A percentile compares a stretch with the other conserved stretches of the same genome.
Evolutionary conservation across 2,113 vertebrate species (phyloP).

Genomic region (Ciconia stormi): DNA sequence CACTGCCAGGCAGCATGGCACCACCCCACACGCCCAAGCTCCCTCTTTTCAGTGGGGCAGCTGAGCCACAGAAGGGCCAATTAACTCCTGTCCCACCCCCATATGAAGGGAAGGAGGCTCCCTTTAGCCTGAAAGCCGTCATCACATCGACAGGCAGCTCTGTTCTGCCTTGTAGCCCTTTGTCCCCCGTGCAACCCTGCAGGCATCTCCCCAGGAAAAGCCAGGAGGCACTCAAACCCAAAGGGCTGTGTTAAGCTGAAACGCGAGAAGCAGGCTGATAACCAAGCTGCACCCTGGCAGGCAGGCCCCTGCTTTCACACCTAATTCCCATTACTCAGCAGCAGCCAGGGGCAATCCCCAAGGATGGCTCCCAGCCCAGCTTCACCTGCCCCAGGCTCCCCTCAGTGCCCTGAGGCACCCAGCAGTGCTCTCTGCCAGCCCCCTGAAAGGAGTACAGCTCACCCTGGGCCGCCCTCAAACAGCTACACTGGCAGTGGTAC

Average conservation of each 20-base stretch:
- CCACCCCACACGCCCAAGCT: rapidly evolving
- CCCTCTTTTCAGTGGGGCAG: rapidly evolving
- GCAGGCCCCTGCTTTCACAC: background rate
- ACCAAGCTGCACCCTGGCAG: background rate
- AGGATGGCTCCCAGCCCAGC: background rate
- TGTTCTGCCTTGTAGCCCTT: background rate
- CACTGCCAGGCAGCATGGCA: background rate
- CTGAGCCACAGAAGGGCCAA: rapidly evolving
- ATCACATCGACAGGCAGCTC: rapidly evolving
- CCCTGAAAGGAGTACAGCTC: background rate
- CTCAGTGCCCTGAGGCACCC: rapidly evolving
- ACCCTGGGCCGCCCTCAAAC: background rate
- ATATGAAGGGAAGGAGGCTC: rapidly evolving
- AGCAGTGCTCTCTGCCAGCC: background rate
- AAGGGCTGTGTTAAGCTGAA: rapidly evolving
- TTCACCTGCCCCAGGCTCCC: background rate
- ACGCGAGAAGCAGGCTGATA: background rate
- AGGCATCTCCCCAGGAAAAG: background rate
- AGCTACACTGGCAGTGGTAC: background rate
- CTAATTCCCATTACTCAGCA: background rate
- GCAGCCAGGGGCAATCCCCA: background rate
- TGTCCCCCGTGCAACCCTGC: rapidly evolving
- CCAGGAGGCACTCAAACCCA: too few species aligned
- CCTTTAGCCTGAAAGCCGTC: background rate
- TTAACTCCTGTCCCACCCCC: background rate